Percentiles rank a stretch among this genome's conserved stretches.
These are phyloP conservation scores for Alcedo atthis DNA, from an alignment of 2,797 vertebrate species.

Conservation along the genomic window DNA sequence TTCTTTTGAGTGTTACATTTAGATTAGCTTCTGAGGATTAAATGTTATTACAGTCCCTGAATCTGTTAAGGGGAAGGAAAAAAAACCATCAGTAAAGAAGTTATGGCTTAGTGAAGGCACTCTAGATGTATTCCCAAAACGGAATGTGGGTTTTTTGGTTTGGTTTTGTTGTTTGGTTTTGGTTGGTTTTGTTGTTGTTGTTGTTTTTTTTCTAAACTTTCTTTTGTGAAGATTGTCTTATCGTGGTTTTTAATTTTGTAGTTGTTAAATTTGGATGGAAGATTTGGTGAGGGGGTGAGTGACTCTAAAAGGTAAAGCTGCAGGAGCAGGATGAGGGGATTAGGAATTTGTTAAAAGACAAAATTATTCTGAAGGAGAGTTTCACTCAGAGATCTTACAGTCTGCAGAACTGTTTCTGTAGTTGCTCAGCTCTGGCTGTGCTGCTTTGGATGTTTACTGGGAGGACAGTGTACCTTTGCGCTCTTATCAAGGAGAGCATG, in stretches of 20 bases:
- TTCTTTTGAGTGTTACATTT: slow-evolving; percentile 82
- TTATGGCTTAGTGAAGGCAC: slow-evolving; percentile 65
- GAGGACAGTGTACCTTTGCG: background rate
- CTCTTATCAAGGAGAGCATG: background rate
- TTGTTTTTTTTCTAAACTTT: slow-evolving; percentile 5
- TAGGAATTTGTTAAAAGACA: slow-evolving; percentile 68
- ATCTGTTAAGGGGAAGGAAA: slow-evolving; percentile 70
- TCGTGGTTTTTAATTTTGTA: background rate
- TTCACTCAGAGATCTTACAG: slow-evolving; percentile 36
- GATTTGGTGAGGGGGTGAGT: background rate
- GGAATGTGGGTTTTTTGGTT: background rate
- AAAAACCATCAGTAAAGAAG: slow-evolving; percentile 66
- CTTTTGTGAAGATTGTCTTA: slow-evolving; percentile 24
- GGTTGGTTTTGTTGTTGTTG: background rate
- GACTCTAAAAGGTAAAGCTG: slow-evolving; percentile 28
- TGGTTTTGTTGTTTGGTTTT: background rate
- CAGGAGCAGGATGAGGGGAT: slow-evolving; percentile 27
- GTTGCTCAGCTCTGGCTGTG: background rate
- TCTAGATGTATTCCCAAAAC: slow-evolving; percentile 55
- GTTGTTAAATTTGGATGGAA: slow-evolving; percentile 16
- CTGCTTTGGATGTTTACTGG: background rate
- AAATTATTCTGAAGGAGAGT: slow-evolving; percentile 59
- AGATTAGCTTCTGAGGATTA: slow-evolving; percentile 83
- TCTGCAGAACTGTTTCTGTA: background rate
- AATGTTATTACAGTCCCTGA: slow-evolving; percentile 76